Evolutionary conservation across 2,113 vertebrate genomes (phyloP).

Genomic region (Furnarius figulus): DNA sequence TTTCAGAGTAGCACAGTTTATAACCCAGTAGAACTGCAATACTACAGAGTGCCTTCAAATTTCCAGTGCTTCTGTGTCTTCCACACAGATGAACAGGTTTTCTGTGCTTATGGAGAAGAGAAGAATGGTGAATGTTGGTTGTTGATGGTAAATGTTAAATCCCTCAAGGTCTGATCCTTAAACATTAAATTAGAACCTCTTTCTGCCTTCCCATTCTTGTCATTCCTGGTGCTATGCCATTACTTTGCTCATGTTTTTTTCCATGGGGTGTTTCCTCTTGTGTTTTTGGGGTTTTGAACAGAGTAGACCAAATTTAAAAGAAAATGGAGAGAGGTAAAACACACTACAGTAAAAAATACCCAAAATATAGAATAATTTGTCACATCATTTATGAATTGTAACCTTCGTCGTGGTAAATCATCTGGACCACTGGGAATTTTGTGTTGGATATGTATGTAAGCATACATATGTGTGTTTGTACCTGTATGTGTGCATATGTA

Average conservation of each 20-base stretch:
- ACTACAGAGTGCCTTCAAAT: neutral
- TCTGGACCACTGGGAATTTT: neutral
- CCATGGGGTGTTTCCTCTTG: neutral
- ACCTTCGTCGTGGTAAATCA: neutral
- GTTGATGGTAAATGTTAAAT: neutral
- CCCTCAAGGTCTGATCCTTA: neutral
- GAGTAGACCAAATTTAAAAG: neutral
- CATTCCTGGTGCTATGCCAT: neutral
- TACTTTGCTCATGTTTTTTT: neutral
- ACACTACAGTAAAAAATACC: neutral
- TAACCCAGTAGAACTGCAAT: neutral
- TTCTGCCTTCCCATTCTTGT: conserved; percentile 24
- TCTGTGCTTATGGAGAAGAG: neutral
- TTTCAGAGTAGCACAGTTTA: neutral
- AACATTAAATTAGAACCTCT: neutral
- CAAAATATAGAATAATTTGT: neutral
- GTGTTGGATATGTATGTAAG: neutral
- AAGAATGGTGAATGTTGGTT: too few relatives aligned
- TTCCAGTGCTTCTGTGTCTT: neutral
- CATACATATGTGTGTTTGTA: neutral
- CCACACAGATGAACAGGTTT: neutral
- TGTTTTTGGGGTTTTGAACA: conserved; percentile 51
- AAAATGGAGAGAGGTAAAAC: neutral
- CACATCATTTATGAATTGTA: neutral
- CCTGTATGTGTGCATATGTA: neutral